A percentile compares a stretch with the other conserved stretches of the same genome.
Conservation (phyloP, 2,797 vertebrate species). For the Pempheris klunzingeri region DNA sequence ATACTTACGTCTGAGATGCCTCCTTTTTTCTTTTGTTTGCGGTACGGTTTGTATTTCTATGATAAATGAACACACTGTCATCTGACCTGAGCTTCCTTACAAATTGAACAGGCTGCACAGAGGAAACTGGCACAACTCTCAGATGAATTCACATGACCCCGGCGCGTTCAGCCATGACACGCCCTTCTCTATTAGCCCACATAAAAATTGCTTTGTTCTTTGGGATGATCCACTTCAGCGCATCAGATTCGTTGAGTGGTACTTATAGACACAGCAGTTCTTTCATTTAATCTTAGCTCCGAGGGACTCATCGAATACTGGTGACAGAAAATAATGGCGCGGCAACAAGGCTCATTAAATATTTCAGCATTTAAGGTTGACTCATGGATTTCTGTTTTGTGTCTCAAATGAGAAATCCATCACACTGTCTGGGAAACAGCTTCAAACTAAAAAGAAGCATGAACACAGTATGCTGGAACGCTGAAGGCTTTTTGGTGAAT, state of each 20-base stretch:
- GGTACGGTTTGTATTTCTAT: background rate
- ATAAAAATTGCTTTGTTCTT: slow-evolving; percentile 36
- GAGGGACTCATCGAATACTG: background rate
- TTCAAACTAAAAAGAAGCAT: background rate
- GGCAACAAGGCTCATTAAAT: slow-evolving; percentile 7
- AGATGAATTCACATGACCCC: slow-evolving; percentile 32
- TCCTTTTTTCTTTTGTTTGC: background rate
- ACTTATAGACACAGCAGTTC: slow-evolving; percentile 10
- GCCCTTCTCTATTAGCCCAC: slow-evolving; percentile 4
- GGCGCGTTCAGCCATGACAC: background rate
- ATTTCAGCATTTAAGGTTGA: background rate
- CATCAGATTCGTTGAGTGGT: background rate
- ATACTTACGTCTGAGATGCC: background rate
- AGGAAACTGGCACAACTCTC: slow-evolving; percentile 2
- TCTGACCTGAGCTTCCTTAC: background rate
- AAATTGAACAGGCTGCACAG: background rate
- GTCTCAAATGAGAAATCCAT: background rate
- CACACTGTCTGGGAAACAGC: background rate
- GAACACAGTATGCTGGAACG: background rate
- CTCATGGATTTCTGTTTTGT: background rate
- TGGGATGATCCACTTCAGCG: background rate
- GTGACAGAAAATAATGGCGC: background rate
- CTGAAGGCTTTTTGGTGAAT: background rate
- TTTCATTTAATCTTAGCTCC: slow-evolving; percentile 11
- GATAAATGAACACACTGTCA: background rate